A percentile compares a stretch with the other conserved stretches of the same genome.
These are phyloP conservation scores for Steinernema feltiae DNA, from an alignment of 1,140 invertebrate species.

Conservation along the genomic window DNA sequence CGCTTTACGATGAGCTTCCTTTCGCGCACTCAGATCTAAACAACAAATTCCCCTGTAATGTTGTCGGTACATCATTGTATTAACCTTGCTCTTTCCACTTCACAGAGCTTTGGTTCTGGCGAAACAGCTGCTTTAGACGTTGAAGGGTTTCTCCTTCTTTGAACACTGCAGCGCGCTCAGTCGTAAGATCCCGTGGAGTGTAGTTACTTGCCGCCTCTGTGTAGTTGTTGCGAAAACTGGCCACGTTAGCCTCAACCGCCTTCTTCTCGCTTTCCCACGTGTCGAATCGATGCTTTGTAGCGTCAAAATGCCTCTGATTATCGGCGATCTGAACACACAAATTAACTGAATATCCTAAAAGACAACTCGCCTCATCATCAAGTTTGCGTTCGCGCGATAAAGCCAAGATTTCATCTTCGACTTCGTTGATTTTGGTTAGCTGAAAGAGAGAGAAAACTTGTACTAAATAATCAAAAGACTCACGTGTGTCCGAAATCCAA, in stretches of 20 bases:
- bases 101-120: too few species aligned
- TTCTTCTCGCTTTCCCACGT: slow-evolving; percentile 18
- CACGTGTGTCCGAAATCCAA: slow-evolving; percentile 33
- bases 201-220: not conserved
- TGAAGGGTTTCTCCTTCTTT: not conserved
- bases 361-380: not conserved
- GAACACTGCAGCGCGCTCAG: not conserved
- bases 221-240: not conserved
- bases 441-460: too few species aligned
- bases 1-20: not conserved
- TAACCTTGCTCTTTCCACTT: not conserved
- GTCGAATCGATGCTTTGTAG: not conserved
- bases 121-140: not conserved
- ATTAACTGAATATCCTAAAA: slow-evolving; percentile 43
- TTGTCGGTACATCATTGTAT: slow-evolving; percentile 11
- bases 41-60: slow-evolving; percentile 4
- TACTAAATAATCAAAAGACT: too few species aligned
- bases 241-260: slow-evolving; percentile 4
- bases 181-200: not conserved
- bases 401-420: slow-evolving; percentile 30
- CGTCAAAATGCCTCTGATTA: not conserved
- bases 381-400: slow-evolving; percentile 5
- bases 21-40: slow-evolving; percentile 26
- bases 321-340: slow-evolving; percentile 20
- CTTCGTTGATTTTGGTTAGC: slow-evolving; percentile 19